phyloP scores from a whole-genome alignment of 2,113 vertebrate species.

The Archocentrus centrarchus region DNA sequence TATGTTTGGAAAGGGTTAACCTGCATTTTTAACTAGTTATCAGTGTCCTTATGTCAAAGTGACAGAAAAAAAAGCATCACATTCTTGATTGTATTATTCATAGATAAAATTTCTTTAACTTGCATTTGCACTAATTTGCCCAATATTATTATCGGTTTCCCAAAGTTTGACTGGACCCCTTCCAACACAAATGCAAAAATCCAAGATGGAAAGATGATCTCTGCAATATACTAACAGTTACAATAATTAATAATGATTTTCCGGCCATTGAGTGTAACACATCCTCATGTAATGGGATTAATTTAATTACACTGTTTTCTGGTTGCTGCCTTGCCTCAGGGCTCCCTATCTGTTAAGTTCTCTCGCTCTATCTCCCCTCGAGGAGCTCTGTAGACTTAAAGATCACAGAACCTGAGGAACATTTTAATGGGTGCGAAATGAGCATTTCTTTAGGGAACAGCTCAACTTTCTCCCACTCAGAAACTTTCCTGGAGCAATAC shows the following conservation, averaged over 20 bases:
- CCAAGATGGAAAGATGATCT: not conserved
- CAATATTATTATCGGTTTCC: not conserved
- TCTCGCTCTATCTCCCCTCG: slow-evolving; percentile 46
- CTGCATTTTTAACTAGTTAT: not conserved
- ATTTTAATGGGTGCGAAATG: slow-evolving; percentile 72
- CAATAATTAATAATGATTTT: slow-evolving; percentile 46
- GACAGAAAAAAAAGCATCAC: not conserved
- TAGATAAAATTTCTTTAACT: not conserved
- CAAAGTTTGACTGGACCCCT: not conserved
- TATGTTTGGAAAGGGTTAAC: too few relatives aligned
- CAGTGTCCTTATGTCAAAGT: not conserved
- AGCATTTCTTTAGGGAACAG: slow-evolving; percentile 69
- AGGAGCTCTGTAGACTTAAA: slow-evolving; percentile 61
- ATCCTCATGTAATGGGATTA: slow-evolving; percentile 57
- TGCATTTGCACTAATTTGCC: not conserved
- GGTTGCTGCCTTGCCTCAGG: slow-evolving; percentile 66
- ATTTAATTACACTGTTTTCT: slow-evolving; percentile 65
- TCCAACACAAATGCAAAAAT: not conserved
- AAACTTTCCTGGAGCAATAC: slow-evolving; percentile 65
- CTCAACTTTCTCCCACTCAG: slow-evolving; percentile 68
- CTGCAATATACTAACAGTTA: slow-evolving; percentile 10
- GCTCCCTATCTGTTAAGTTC: slow-evolving; percentile 39
- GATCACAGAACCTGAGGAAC: slow-evolving; percentile 68
- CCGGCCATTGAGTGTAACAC: slow-evolving; percentile 40
- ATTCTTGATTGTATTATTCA: not conserved